These are phyloP conservation scores for Hippoglossus hippoglossus DNA, from an alignment of 2,797 vertebrate species.

Conservation along the genomic window DNA sequence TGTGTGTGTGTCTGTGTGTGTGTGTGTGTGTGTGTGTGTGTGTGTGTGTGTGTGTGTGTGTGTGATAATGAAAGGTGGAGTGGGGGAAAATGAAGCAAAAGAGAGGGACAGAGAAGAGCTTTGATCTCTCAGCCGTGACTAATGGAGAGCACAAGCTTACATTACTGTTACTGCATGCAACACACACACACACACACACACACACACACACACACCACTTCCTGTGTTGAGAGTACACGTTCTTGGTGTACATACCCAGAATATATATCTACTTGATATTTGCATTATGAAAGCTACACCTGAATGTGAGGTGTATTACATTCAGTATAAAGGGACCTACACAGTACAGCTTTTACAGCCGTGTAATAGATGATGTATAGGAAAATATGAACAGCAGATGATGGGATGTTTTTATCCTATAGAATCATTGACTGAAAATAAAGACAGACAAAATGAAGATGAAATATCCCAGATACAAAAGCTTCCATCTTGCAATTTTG, in stretches of 20 bases:
- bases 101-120: slow-evolving; percentile 52
- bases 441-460: no score
- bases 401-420: no score
- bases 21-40: not conserved
- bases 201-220: slow-evolving; percentile 3
- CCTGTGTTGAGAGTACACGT: slow-evolving; percentile 34
- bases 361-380: not conserved
- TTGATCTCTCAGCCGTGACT: slow-evolving; percentile 74
- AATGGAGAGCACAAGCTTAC: slow-evolving; percentile 64
- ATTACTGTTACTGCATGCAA: slow-evolving; percentile 53
- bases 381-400: no score
- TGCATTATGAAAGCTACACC: slow-evolving; percentile 1
- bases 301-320: slow-evolving; percentile 13
- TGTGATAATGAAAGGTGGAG: slow-evolving; percentile 45
- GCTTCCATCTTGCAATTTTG: no score
- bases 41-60: slow-evolving; percentile 39
- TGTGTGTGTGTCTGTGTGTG: not conserved
- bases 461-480: no score
- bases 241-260: slow-evolving; percentile 9
- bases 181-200: slow-evolving; percentile 30
- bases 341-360: not conserved
- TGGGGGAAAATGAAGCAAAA: slow-evolving; percentile 6
- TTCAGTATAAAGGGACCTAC: not conserved
- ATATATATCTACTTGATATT: slow-evolving; percentile 18
- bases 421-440: no score